phyloP scores from a whole-genome alignment of 2,797 vertebrate species.

The Aulostomus chinensis region DNA sequence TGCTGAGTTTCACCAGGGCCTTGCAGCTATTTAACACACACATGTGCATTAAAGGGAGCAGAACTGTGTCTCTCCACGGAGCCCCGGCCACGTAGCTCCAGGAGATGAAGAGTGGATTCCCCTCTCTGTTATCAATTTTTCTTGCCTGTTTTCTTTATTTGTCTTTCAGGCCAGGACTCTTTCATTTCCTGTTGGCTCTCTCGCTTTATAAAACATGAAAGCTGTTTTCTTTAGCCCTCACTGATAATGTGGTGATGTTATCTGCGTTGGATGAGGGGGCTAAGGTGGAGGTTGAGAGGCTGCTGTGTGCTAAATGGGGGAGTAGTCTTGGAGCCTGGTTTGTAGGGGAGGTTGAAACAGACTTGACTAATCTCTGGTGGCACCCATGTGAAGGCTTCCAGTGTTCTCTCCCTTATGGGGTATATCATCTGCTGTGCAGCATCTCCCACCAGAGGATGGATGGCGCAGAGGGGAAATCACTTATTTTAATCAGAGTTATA shows the following conservation, averaged over 20 bases:
- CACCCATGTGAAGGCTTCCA: background rate
- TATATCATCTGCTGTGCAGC: conserved; percentile 22
- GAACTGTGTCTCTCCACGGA: conserved; percentile 23
- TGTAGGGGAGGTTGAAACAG: conserved; percentile 26
- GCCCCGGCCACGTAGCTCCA: conserved; percentile 9
- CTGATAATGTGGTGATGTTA: conserved; percentile 41
- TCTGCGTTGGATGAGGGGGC: conserved; percentile 3
- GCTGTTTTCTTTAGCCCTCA: conserved; percentile 35
- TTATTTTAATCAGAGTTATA: conserved; percentile 57
- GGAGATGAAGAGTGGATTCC: conserved; percentile 41
- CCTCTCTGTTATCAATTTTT: conserved; percentile 32
- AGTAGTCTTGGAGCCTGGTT: background rate
- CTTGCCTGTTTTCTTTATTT: conserved; percentile 43
- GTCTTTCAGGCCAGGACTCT: conserved; percentile 44
- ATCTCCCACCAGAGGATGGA: conserved; percentile 20
- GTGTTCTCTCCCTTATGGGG: conserved; percentile 4
- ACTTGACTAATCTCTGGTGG: conserved; percentile 41
- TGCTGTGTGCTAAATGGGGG: background rate
- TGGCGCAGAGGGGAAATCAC: conserved; percentile 43
- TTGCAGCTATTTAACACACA: conserved; percentile 41
- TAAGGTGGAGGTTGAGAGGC: background rate
- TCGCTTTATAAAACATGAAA: conserved; percentile 58
- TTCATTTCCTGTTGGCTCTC: conserved; percentile 58
- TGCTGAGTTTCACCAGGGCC: conserved; percentile 40
- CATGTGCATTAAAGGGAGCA: conserved; percentile 20